Percentiles rank a stretch among this genome's conserved stretches.
Conservation (phyloP, 92 coral and sea anemone genomes). For the Porites evermanni region DNA sequence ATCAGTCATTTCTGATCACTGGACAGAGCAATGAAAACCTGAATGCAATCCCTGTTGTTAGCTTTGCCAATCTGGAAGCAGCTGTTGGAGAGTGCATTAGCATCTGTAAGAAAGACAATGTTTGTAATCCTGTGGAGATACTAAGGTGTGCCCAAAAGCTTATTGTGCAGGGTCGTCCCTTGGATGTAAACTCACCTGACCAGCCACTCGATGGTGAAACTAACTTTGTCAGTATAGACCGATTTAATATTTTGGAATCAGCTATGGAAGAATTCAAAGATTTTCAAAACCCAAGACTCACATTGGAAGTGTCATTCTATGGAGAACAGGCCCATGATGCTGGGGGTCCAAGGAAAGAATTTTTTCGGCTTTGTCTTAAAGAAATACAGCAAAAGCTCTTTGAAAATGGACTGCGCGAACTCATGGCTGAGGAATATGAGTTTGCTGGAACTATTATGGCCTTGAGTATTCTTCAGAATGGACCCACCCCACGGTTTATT, state of each 20-base stretch:
- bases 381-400: conserved; percentile 53
- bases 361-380: conserved; percentile 52
- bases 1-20: neutral
- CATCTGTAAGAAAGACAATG: conserved; percentile 17
- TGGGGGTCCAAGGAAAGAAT: conserved; percentile 77
- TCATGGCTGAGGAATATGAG: conserved; percentile 54
- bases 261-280: conserved; percentile 55
- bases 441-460: conserved; percentile 62
- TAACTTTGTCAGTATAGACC: conserved; percentile 52
- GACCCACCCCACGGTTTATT: conserved; percentile 68
- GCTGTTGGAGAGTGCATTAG: conserved; percentile 7
- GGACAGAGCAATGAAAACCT: conserved; percentile 1
- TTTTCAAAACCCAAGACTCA: conserved; percentile 39
- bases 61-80: neutral
- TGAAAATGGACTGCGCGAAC: conserved; percentile 60
- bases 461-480: conserved; percentile 73
- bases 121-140: conserved; percentile 45
- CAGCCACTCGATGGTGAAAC: conserved; percentile 61
- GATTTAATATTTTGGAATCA: conserved; percentile 36
- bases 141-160: conserved; percentile 40
- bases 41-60: neutral
- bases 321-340: conserved; percentile 63
- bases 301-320: conserved; percentile 72
- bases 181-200: conserved; percentile 30
- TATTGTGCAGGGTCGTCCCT: conserved; percentile 32